Evolutionary conservation across 2,113 vertebrate species (phyloP), one percentile per base, ranked within the genome.

Genomic region (Sinocyclocheilus anophthalmus): DNA sequence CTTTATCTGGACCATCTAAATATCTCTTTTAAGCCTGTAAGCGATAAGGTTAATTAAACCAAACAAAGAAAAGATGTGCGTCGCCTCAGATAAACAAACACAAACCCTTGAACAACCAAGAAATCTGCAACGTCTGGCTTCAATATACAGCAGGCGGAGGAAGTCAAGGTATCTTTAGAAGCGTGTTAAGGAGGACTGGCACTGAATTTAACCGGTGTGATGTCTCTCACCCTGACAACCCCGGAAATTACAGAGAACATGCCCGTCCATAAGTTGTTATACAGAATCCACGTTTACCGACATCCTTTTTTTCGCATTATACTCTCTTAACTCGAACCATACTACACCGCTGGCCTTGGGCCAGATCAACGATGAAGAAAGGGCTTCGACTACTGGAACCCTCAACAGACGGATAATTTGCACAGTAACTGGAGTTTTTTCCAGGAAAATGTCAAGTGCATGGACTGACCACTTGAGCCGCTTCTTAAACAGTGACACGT

Each of bases 281-380:
- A 81, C 72, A 91, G 89, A 92, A 90, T 88, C 73, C 10, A 77
- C 87, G 75, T 63, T 57, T 59, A 63, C 45, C n/a, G 83, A 57
- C 26, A 11, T 61, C 83, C 85, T 88, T 89, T 87, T 63, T 53
- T 76, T 18, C 30, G 88, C 87, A 89, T 91, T 86, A 26, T 79
- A 77, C 61, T 81, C 88, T 88, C 57, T 72, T 90, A 94, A 94
- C 91, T 92, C 48, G 88, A 93, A 93, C 92, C 93, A 92, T 87
- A 90, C 87, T 53, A 72, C 55, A 72, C 76, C 13, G 22, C 76
- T 91, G 88, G 90, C 92, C 85, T 55, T 61, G 24, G 69, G 87
- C 92, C 91, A 93, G 84, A 87, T 86, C 85, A 87, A 81, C 81
- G 42, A 84, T n/a, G 22, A 72, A 84, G 80, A 83, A 22, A 11